Conservation (phyloP, 2,113 vertebrate genomes). For the Hippocampus abdominalis region DNA sequence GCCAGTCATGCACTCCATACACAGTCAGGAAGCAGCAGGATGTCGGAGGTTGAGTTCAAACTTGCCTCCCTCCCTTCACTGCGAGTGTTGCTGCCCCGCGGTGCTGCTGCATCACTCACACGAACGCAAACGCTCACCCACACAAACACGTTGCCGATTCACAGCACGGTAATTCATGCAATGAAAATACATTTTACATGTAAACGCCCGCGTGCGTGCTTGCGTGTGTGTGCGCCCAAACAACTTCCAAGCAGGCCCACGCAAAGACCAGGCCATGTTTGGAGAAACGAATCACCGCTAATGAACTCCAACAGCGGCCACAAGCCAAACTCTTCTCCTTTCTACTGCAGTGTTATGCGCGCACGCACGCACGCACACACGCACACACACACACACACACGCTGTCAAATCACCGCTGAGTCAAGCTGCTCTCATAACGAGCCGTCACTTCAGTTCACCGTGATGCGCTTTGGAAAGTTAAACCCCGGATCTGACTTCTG, state of each 20-base stretch:
- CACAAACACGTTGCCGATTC: constrained; percentile 23
- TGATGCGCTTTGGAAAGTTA: too few species aligned
- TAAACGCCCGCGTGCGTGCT: constrained; percentile 6
- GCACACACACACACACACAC: too few species aligned
- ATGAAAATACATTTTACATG: constrained; percentile 24
- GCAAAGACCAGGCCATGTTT: constrained; percentile 48
- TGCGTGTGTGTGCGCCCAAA: constrained; percentile 13
- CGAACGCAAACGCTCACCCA: constrained; percentile 18
- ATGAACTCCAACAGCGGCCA: constrained; percentile 28
- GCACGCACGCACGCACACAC: background rate
- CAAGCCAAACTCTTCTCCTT: background rate
- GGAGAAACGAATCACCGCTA: constrained; percentile 48
- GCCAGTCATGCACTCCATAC: constrained; percentile 29
- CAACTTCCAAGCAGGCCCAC: constrained; percentile 51
- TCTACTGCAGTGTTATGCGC: too few species aligned
- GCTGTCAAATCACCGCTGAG: too few species aligned
- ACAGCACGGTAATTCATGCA: background rate
- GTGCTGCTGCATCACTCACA: constrained; percentile 35
- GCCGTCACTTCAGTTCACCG: too few species aligned
- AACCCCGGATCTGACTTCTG: too few species aligned
- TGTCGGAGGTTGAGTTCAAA: constrained; percentile 58
- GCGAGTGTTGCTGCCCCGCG: constrained; percentile 28
- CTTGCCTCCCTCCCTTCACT: constrained; percentile 44
- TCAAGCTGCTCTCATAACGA: too few species aligned
- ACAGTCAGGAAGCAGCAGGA: constrained; percentile 43